A percentile compares a stretch with the other conserved stretches of the same genome.
phyloP scores from a whole-genome alignment of 2,797 vertebrate genomes.

The Myiothlypis coronata region DNA sequence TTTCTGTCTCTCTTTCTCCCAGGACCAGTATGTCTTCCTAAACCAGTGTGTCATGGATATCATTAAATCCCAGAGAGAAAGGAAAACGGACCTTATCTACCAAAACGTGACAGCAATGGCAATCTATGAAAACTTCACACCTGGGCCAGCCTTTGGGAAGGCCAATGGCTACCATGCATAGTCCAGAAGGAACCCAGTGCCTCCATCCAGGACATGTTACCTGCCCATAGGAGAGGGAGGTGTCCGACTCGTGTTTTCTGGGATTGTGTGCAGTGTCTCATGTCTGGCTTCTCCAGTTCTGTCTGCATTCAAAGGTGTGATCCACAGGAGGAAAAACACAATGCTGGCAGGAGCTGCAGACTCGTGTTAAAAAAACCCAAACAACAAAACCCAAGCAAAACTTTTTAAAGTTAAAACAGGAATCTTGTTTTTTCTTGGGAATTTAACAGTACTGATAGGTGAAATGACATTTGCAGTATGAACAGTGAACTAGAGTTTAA shows the following conservation, averaged over 20 bases:
- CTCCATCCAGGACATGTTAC: background rate
- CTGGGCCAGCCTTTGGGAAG: slow-evolving; percentile 63
- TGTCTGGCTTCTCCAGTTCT: slow-evolving; percentile 37
- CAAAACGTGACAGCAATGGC: slow-evolving; percentile 86
- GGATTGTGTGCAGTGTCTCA: slow-evolving; percentile 34
- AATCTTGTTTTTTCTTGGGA: slow-evolving; percentile 51
- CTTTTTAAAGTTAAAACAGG: slow-evolving; percentile 32
- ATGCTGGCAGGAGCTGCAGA: slow-evolving; percentile 13
- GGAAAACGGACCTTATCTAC: slow-evolving; percentile 86
- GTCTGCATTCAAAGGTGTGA: background rate
- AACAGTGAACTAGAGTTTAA: slow-evolving; percentile 43
- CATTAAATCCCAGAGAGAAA: slow-evolving; percentile 87
- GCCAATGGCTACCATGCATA: slow-evolving; percentile 74
- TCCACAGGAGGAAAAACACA: background rate
- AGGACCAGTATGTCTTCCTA: slow-evolving; percentile 96
- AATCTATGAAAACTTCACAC: slow-evolving; percentile 87
- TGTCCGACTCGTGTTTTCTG: background rate
- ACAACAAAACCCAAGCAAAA: background rate
- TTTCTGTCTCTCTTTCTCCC: slow-evolving; percentile 4
- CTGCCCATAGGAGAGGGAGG: background rate
- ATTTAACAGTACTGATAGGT: slow-evolving; percentile 67
- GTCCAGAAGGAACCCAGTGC: background rate
- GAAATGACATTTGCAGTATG: slow-evolving; percentile 47
- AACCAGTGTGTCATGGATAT: slow-evolving; percentile 94
- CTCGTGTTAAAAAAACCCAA: background rate